Base-by-base conservation (phyloP, 2,888 invertebrate species). In the Calliopum simillimum region DNA sequence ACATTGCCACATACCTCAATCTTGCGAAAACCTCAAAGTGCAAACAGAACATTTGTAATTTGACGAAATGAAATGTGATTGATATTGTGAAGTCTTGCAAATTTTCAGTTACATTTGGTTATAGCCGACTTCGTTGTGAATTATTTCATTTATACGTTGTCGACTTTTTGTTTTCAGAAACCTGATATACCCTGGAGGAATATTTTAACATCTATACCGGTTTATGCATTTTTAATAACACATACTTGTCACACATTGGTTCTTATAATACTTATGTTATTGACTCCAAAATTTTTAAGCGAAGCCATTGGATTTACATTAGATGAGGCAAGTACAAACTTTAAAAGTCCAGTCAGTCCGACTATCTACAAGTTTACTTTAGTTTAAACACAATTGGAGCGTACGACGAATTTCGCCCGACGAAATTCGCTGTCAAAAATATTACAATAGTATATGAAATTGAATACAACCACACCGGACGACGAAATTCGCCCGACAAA, bases 231-330 rank as follows among this genome's bases (percentile, higher is more conserved):
- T 70, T 80, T 87, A 44, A 79, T 88, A 4, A 86, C 87, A 6
- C 88, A 89, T 75, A 81, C 88, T 68, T 87, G 86, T 65, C 86
- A 87, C 49, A 87, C 86, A 71, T 87, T 85, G 76, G 86, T 87
- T 3, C 82, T 86, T 64, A 81, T 85, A 64, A 80, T 86, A 11
- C 69, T 88, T 0, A 81, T 83, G 0, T 77, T 86, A 13, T 76
- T 83, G 69, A 78, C 87, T 73, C 88, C 88, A 1, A 81, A 84
- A 33, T 87, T 84, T 73, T 81, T 88, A 76, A 84, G 84, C 44
- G 87, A 88, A 72, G 85, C 86, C n/a, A 82, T 88, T 76, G 78
- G 82, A 62, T 84, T 87, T 63, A 84, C 84, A 69, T 78, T 87
- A 55, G 79, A 81, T 21, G 79, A 85, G 78, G 87, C 87, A 78